Evolutionary conservation across 2,113 vertebrate genomes (phyloP).

Genomic region (Enhydra lutris): DNA sequence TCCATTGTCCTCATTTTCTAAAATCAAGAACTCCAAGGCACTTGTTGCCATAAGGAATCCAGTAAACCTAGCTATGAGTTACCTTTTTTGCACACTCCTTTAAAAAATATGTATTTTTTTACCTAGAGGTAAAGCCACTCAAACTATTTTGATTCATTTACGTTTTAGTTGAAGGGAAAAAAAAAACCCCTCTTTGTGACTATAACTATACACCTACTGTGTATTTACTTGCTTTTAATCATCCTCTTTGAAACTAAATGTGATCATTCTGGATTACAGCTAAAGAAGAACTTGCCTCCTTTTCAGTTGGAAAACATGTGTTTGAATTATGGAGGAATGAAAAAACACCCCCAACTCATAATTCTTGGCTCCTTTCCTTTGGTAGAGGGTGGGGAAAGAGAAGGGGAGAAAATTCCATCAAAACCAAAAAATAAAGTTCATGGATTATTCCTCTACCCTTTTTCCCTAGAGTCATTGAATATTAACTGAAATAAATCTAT

Average conservation of each 20-base stretch:
- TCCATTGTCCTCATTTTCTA: neutral
- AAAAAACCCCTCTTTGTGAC: neutral
- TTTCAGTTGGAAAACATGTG: neutral
- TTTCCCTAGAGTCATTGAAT: neutral
- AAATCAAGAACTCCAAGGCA: neutral
- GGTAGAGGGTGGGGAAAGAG: neutral
- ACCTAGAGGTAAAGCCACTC: neutral
- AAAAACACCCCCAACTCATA: neutral
- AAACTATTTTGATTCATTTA: neutral
- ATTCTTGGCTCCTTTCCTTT: neutral
- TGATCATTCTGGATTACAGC: neutral
- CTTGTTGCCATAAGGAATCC: neutral
- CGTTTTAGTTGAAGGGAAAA: neutral
- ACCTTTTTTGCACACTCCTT: neutral
- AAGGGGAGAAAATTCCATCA: neutral
- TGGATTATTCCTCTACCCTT: neutral
- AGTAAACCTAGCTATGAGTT: neutral
- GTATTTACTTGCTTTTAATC: slow-evolving; percentile 13
- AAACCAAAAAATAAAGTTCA: neutral
- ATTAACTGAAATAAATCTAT: slow-evolving; percentile 6
- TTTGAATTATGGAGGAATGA: neutral
- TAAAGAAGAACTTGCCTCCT: neutral
- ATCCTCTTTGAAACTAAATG: neutral
- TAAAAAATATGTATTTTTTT: slow-evolving; percentile 1
- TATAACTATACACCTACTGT: neutral